Evolutionary conservation across 2,888 invertebrate genomes (phyloP), one percentile per base, ranked within the genome.

Genomic region (Agrenia bidenticulata): DNA sequence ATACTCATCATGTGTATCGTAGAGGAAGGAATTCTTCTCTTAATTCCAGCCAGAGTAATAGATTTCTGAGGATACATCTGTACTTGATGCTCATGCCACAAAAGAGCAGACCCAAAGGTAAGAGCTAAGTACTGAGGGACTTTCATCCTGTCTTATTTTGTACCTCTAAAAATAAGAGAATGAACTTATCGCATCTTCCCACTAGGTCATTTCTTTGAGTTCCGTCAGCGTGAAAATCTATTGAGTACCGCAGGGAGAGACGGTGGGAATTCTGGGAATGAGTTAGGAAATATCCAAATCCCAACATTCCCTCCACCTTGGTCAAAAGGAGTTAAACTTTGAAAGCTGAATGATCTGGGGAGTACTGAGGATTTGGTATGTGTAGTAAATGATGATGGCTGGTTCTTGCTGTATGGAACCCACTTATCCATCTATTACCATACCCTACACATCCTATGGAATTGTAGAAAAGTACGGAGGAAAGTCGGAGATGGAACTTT

Each of bases 391-490:
- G 32, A 11, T 32, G 32, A 11, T 32, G 5, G 45, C n/a, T 11
- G 45, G 9, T 17, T 11, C 51, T 51, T 51, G 2, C 45, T 45
- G 7, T 19, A 19, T 23, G 23, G 13, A 4, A 24, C 51, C 24
- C 51, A 51, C 51, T 42, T 45, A 58, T 58, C 58, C 58, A 49
- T 58, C 58, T 58, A 49, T 58, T 45, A 45, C 58, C 24, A 21
- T 24, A 15, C 26, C 11, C 19, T 26, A n/a, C n/a, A n/a, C n/a
- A n/a, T n/a, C n/a, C n/a, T n/a, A n/a, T n/a, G n/a, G n/a, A n/a
- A n/a, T n/a, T 37, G 21, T n/a, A 27, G 56, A 5, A 41, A 32
- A 32, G 32, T 32, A 19, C 4, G 15, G 19, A 45, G 15, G 45
- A 17, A 17, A 19, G 19, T 45, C 23, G 51, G 51, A 51, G 24